These are phyloP conservation scores for Trachelus tabidus DNA, from an alignment of 2,888 invertebrate species.

Conservation along the genomic window DNA sequence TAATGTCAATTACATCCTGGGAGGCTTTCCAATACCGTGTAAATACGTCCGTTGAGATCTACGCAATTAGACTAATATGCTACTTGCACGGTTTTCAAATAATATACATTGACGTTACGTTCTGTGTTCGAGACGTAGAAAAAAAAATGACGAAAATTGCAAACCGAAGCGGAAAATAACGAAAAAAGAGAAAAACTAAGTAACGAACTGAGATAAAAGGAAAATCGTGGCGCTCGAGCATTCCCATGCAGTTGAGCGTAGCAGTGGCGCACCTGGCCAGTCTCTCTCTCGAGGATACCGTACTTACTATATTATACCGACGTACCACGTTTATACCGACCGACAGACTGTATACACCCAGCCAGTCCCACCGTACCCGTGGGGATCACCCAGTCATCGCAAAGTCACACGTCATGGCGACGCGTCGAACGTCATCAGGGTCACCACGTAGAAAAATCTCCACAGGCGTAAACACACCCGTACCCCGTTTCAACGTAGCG, in stretches of 20 bases:
- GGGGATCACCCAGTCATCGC: not conserved
- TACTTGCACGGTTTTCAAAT: not conserved
- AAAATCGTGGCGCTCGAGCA: constrained; percentile 25
- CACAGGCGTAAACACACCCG: not conserved
- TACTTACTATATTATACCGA: not conserved
- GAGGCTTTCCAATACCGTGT: not conserved
- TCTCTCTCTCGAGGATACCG: not conserved
- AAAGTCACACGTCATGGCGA: constrained; percentile 16
- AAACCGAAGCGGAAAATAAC: not conserved
- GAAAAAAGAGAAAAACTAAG: constrained; percentile 3
- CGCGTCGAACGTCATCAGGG: constrained; percentile 10
- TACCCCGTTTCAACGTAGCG: not conserved
- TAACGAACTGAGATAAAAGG: not conserved
- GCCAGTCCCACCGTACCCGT: not conserved
- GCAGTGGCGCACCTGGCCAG: constrained; percentile 36
- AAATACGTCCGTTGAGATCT: not conserved
- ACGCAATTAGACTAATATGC: not conserved
- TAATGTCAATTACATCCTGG: not conserved
- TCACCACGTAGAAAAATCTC: not conserved
- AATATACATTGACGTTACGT: not conserved
- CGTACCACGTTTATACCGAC: constrained; percentile 3
- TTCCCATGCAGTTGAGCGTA: constrained; percentile 43
- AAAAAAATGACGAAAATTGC: not conserved
- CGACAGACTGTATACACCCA: not conserved
- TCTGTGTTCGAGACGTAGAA: not conserved